Evolutionary conservation across 30 jellyfish, hydroid and myxozoan species (phyloP), one percentile per base, ranked within the genome.

Genomic region (Hydra vulgaris): DNA sequence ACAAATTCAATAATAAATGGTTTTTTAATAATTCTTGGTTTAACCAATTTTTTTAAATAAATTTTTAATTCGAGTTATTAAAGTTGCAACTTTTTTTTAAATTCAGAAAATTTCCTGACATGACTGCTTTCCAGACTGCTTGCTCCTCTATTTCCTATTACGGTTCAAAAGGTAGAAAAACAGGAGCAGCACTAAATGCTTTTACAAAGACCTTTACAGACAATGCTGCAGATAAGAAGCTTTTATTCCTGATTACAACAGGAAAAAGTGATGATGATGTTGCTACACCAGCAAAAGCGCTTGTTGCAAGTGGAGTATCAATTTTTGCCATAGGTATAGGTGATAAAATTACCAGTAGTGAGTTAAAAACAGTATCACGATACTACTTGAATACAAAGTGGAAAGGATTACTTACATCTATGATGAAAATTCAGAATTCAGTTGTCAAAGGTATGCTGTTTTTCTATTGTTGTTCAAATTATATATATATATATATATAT

Each of bases 261-360:
- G 99, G 99, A 17, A 94, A 94, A 82, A 89, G 97, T 23, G 96
- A 88, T 12, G 99, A 94, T 88, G 99, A 94, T 81, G 99, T 94
- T 56, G 95, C 89, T 25, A 89, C 85, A 8, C 99, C 99, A 1
- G 99, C 99, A 23, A 88, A 92, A 78, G 80, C 88, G 74, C 88
- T 94, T 3, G 99, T 94, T 5, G 85, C 80, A 73, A 83, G 82
- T 67, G 99, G 99, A 1, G 72, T 94, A 17, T 94, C 99, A 20
- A 94, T 94, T 0, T 94, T 94, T 79, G 99, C 99, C 7, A 26
- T 94, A 26, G 99, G 99, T 0, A 81, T 94, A 66, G 99, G 99
- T n/a, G 76, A 66, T 23, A 85, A 92, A 23, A 94, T 84, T 0
- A 93, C 84, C 26, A 17, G 90, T 69, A 79, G 77, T 82, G 99